Base-by-base conservation (phyloP, 2,888 invertebrate genomes). In the Pomacea canaliculata region DNA sequence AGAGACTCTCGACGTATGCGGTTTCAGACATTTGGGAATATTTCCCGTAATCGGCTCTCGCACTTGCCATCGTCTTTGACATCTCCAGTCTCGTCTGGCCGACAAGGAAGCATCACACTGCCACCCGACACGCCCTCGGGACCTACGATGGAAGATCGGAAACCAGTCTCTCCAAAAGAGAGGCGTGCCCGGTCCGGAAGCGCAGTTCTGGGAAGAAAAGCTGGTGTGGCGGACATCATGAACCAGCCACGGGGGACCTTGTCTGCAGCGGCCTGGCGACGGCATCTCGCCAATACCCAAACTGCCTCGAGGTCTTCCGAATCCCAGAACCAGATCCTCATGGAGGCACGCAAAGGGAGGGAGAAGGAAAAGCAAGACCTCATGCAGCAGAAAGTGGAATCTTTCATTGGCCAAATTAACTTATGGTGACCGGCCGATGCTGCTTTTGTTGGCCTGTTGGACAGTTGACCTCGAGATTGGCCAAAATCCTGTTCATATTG, bases 241-340 rank as follows among this genome's bases (percentile, higher is more conserved):
- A 86, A 83, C 72, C 83, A 83, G 70, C 76, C 81, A 18, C 80
- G 82, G 59, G 83, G 84, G 13, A 80, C 85, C 3, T 77, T 85
- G 77, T 83, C 84, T 10, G 84, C 86, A 10, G 78, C 76, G 46
- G 83, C 83, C 0, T 87, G 86, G 87, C 81, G 83, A 72, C 73
- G 79, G 1, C 85, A 85, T 59, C 77, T 86, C 48, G 78, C 76
- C 71, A 70, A 81, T 19, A 78, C 76, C 12, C 77, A 78, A 62
- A 71, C 77, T 48, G 78, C 78, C 49, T 85, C 87, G 0, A 78
- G 84, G 63, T 83, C 82, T 12, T 78, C 80, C 59, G 78, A 82
- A 4, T 70, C 77, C n/a, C 84, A 85, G 48, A 79, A 83, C 73
- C 81, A 86, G 63, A 77, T 81, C 19, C 78, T 84, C 62, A 23